phyloP scores from a whole-genome alignment of 2,113 vertebrate genomes.

The Corapipo altera region DNA sequence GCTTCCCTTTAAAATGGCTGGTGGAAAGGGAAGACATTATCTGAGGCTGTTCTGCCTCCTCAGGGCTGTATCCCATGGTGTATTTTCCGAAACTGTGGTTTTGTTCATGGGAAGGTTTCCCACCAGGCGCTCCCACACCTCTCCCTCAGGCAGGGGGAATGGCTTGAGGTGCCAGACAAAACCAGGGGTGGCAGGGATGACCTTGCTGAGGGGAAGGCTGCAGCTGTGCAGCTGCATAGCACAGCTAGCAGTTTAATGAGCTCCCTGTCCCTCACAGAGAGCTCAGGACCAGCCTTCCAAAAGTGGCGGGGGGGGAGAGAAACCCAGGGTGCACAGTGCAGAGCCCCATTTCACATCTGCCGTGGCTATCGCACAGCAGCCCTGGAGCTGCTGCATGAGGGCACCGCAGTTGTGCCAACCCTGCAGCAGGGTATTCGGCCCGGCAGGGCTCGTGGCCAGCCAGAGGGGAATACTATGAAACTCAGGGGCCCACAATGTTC shows the following conservation, averaged over 20 bases:
- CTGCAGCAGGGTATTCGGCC: not conserved
- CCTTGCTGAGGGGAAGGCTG: not conserved
- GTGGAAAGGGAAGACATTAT: not conserved
- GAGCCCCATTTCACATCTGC: fast-evolving
- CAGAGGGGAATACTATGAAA: not conserved
- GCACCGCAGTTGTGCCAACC: fast-evolving
- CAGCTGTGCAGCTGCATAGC: not conserved
- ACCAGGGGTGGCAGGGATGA: not conserved
- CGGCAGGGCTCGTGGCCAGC: not conserved
- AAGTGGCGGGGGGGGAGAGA: fast-evolving
- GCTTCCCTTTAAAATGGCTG: not conserved
- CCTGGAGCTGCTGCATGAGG: not conserved
- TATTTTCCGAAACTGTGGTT: not conserved
- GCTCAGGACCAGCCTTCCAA: not conserved
- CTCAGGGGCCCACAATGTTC: not conserved
- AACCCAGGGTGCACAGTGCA: not conserved
- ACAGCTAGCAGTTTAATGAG: not conserved
- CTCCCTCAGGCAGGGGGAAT: not conserved
- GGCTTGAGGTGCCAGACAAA: not conserved
- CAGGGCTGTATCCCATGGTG: not conserved
- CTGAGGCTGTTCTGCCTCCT: not conserved
- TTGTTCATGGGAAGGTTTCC: not conserved
- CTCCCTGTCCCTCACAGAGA: fast-evolving
- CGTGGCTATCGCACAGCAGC: fast-evolving
- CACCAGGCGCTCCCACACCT: not conserved